A percentile compares a stretch with the other conserved stretches of the same genome.
These are phyloP conservation scores for Dinoponera quadriceps DNA, from an alignment of 1,140 invertebrate species.

Conservation along the genomic window DNA sequence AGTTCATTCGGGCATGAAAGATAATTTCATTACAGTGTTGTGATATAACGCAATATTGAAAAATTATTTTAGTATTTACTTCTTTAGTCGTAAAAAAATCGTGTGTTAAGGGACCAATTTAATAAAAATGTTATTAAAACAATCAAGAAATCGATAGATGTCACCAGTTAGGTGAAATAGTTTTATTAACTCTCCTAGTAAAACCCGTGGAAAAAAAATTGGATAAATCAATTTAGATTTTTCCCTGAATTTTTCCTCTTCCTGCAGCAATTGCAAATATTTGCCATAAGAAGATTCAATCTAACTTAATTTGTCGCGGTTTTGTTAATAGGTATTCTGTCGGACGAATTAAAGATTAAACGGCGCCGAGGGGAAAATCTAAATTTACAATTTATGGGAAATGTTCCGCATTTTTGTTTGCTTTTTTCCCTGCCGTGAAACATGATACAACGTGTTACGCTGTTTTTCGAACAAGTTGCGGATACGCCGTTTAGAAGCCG, in stretches of 20 bases:
- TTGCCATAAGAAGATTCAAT: too few relatives aligned
- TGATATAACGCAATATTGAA: too few relatives aligned
- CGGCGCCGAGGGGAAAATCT: neutral
- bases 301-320: too few relatives aligned
- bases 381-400: neutral
- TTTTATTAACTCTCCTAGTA: neutral
- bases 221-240: neutral
- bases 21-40: too few relatives aligned
- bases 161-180: neutral
- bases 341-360: too few relatives aligned
- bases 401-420: neutral
- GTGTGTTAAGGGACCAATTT: too few relatives aligned
- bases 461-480: constrained; percentile 6
- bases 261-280: too few relatives aligned
- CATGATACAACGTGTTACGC: neutral
- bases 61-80: too few relatives aligned
- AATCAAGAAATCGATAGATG: too few relatives aligned
- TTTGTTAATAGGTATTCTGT: too few relatives aligned
- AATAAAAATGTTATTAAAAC: neutral
- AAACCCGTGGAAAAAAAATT: constrained; percentile 26
- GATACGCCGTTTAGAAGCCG: neutral
- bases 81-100: too few relatives aligned
- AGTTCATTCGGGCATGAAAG: too few relatives aligned
- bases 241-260: neutral
- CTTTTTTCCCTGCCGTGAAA: neutral